Evolutionary conservation across 1,140 invertebrate genomes (phyloP).

Genomic region (Drosophila navojoa): DNA sequence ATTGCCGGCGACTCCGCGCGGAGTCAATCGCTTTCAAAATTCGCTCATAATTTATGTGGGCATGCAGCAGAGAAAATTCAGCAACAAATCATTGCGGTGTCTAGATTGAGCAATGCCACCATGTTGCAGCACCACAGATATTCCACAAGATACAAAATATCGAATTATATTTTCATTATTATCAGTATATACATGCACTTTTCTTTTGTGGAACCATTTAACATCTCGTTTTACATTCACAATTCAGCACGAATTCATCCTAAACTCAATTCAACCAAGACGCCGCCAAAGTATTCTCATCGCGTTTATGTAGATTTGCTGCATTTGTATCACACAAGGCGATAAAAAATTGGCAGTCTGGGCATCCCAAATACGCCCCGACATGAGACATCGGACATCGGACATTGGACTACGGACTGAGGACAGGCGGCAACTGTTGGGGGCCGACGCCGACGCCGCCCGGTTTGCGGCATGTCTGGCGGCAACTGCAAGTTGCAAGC

Average conservation of each 20-base stretch:
- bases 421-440: conserved; percentile 22
- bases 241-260: background rate
- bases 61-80: conserved; percentile 26
- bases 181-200: background rate
- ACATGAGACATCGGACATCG: conserved; percentile 25
- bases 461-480: conserved; percentile 34
- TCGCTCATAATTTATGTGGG: conserved; percentile 47
- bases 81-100: conserved; percentile 37
- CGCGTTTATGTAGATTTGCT: conserved; percentile 36
- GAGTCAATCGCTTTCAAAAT: conserved; percentile 44
- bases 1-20: conserved; percentile 27
- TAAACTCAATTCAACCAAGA: conserved; percentile 17
- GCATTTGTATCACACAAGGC: conserved; percentile 36
- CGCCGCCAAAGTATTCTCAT: conserved; percentile 24
- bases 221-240: background rate
- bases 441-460: conserved; percentile 26
- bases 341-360: conserved; percentile 64
- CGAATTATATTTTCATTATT: background rate
- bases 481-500: conserved; percentile 51
- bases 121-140: conserved; percentile 31
- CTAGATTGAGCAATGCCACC: conserved; percentile 30
- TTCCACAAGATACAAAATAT: background rate
- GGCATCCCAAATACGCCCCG: conserved; percentile 44
- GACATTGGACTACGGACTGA: conserved; percentile 2
- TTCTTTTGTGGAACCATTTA: background rate